phyloP scores from a whole-genome alignment of 2,797 vertebrate species.

The Enteromius fasciolatus region DNA sequence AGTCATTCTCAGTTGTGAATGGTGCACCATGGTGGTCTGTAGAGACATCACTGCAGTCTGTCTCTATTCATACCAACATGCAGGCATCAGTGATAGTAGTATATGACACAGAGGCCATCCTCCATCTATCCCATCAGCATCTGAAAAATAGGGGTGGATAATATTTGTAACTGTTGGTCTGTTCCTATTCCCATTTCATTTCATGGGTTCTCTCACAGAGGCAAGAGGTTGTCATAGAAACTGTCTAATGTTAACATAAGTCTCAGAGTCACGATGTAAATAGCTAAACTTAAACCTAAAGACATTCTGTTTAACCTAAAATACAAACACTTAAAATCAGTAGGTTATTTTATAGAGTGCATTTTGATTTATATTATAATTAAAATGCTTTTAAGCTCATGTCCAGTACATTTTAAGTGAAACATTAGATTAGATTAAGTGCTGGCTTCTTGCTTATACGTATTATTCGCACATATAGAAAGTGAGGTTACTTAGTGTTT shows the following conservation, averaged over 20 bases:
- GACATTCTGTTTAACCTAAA: neutral
- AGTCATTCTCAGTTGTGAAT: neutral
- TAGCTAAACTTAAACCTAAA: neutral
- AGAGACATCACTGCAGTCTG: constrained; percentile 18
- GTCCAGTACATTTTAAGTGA: neutral
- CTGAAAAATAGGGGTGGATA: constrained; percentile 13
- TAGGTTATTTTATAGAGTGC: neutral
- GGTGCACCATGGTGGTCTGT: neutral
- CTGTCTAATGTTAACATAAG: constrained; percentile 23
- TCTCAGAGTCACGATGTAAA: neutral
- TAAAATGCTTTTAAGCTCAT: constrained; percentile 26
- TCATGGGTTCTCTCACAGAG: neutral
- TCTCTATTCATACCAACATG: constrained; percentile 12
- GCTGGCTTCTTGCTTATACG: neutral
- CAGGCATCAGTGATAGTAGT: constrained; percentile 8
- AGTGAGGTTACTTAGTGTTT: neutral
- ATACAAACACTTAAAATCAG: neutral
- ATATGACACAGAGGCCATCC: constrained; percentile 8
- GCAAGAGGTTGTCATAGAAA: constrained; percentile 41
- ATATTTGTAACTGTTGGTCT: constrained; percentile 28
- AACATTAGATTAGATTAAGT: neutral
- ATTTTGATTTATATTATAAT: neutral
- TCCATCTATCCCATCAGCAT: constrained; percentile 17
- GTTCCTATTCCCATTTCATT: too few species aligned
- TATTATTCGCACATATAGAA: neutral